Conservation (phyloP, 2,113 vertebrate genomes). For the Dasyornis broadbenti region DNA sequence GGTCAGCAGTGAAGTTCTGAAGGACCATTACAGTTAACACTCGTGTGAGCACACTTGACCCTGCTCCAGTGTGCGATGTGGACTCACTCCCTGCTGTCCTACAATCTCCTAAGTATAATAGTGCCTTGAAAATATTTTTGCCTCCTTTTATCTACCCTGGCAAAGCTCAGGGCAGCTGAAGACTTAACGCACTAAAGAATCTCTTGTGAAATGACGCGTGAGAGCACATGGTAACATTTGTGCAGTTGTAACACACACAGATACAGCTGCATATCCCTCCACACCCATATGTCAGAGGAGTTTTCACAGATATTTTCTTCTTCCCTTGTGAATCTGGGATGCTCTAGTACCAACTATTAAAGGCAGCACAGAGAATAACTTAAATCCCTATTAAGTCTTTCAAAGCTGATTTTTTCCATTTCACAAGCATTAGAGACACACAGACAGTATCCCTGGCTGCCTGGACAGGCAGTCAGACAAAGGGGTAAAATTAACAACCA, state of each 20-base stretch:
- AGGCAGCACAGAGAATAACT: not conserved
- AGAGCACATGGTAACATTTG: not conserved
- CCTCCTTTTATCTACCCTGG: not conserved
- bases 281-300: not conserved
- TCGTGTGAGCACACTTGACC: not conserved
- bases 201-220: not conserved
- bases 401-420: conserved; percentile 5
- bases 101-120: not conserved
- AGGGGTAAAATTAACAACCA: not conserved
- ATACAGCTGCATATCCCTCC: not conserved
- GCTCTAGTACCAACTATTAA: not conserved
- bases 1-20: not conserved
- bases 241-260: rapidly evolving
- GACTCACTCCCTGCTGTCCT: not conserved
- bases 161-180: not conserved
- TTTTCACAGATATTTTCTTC: not conserved
- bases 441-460: not conserved
- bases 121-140: not conserved
- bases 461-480: not conserved
- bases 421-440: not conserved
- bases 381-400: not conserved
- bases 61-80: not conserved
- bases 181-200: not conserved
- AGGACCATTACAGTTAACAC: not conserved
- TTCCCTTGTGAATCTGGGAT: not conserved